These are phyloP conservation scores for Mesodorylaimus sp. DNA, from an alignment of 2,888 invertebrate species.

Conservation along the genomic window DNA sequence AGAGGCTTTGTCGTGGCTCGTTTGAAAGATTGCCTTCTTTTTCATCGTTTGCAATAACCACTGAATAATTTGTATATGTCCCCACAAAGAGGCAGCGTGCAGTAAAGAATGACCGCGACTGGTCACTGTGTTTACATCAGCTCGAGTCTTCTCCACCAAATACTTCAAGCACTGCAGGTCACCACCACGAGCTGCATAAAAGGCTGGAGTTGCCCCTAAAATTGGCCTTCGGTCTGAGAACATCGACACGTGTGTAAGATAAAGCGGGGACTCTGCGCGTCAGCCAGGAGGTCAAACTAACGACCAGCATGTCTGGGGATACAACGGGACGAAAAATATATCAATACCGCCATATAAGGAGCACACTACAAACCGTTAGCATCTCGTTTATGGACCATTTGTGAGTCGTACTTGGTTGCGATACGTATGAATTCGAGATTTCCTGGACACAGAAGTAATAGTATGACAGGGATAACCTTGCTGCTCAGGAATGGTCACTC, in stretches of 20 bases:
- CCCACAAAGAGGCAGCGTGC: constrained; percentile 21
- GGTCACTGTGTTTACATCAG: constrained; percentile 18
- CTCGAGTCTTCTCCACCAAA: constrained; percentile 21
- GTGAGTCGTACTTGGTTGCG: neutral
- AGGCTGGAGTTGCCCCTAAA: constrained; percentile 20
- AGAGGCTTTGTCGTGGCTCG: constrained; percentile 21
- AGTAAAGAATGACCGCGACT: constrained; percentile 22
- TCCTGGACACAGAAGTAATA: constrained; percentile 14
- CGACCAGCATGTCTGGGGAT: too few species aligned
- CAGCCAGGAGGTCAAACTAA: too few species aligned
- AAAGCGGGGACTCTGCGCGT: too few species aligned
- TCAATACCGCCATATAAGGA: neutral
- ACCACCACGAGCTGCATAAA: constrained; percentile 23
- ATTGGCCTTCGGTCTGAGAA: too few species aligned
- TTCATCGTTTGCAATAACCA: constrained; percentile 12
- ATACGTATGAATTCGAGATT: constrained; percentile 19
- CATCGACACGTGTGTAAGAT: too few species aligned
- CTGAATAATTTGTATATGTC: constrained; percentile 18
- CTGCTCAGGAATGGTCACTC: too few species aligned
- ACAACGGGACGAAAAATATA: neutral
- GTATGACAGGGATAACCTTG: neutral
- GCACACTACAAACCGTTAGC: neutral
- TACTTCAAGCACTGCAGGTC: constrained; percentile 19
- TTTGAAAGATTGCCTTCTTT: constrained; percentile 17
- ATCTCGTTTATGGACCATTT: neutral